Evolutionary conservation across 2,888 invertebrate genomes (phyloP).

Genomic region (Bimastos eiseni): DNA sequence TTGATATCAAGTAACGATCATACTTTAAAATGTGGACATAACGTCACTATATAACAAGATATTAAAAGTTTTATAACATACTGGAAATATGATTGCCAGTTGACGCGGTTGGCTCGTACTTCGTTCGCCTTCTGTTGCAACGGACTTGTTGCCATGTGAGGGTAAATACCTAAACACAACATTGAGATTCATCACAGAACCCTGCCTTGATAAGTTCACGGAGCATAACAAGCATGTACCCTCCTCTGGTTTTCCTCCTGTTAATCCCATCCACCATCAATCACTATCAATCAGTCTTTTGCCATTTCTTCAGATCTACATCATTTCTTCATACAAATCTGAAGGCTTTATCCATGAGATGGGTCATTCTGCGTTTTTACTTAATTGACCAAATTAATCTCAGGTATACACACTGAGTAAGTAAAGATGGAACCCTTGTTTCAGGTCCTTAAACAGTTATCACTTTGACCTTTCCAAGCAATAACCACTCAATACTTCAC

Average conservation of each 20-base stretch:
- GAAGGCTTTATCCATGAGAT: not conserved
- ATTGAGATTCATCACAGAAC: not conserved
- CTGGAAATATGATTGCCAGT: slow-evolving; percentile 97
- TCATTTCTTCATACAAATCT: not conserved
- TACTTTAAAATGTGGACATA: not conserved
- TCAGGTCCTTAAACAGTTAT: not conserved
- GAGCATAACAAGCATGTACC: not conserved
- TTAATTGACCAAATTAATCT: not conserved
- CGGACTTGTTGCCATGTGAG: slow-evolving; percentile 75
- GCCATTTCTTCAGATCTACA: not conserved
- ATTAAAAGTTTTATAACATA: slow-evolving; percentile 67
- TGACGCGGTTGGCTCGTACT: slow-evolving; percentile 84
- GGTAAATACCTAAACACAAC: slow-evolving; percentile 50
- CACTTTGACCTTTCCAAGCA: not conserved
- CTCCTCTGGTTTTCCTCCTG: not conserved
- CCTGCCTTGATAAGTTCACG: not conserved
- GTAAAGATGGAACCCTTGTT: not conserved
- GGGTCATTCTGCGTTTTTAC: not conserved
- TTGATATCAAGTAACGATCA: too few species aligned
- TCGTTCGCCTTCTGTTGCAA: slow-evolving; percentile 94
- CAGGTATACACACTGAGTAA: not conserved
- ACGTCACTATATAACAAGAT: not conserved
- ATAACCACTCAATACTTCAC: not conserved
- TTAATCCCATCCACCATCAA: not conserved
- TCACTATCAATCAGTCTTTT: not conserved